Conservation (phyloP, 1,140 invertebrate genomes). For the Drosophila ogumai region DNA sequence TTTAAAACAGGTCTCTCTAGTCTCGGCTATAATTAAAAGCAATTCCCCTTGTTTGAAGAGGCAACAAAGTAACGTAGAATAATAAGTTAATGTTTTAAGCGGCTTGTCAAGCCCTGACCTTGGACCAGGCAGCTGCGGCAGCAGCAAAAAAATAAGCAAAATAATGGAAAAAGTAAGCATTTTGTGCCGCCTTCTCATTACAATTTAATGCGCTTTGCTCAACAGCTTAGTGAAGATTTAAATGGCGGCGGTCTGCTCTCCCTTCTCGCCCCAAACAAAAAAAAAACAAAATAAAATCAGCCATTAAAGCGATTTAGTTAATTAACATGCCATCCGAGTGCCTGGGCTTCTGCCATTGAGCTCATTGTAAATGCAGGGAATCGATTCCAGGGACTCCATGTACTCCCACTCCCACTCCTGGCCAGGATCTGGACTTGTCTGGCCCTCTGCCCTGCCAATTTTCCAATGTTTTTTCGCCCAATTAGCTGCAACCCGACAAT, state of each 20-base stretch:
- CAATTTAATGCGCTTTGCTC: conserved; percentile 78
- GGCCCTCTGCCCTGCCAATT: not conserved
- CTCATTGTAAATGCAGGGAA: conserved; percentile 54
- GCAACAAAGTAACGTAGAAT: conserved; percentile 35
- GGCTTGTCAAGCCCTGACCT: conserved; percentile 69
- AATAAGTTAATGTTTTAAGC: conserved; percentile 79
- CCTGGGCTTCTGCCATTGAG: conserved; percentile 13
- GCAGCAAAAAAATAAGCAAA: conserved; percentile 19
- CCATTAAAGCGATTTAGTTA: conserved; percentile 61
- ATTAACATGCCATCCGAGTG: conserved; percentile 56
- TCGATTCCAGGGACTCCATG: conserved; percentile 24
- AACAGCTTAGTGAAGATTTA: conserved; percentile 72
- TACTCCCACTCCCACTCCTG: not conserved
- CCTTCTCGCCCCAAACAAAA: not conserved
- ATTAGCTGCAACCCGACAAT: conserved; percentile 25
- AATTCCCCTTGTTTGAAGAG: conserved; percentile 34
- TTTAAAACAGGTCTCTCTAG: conserved; percentile 35
- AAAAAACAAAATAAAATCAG: conserved; percentile 4
- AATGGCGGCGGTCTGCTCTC: conserved; percentile 29
- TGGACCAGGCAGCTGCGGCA: conserved; percentile 28
- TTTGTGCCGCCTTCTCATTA: conserved; percentile 67
- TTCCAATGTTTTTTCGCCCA: conserved; percentile 22
- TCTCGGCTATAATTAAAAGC: conserved; percentile 64
- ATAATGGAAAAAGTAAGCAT: conserved; percentile 54
- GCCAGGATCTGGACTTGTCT: not conserved